Evolutionary conservation across 2,113 vertebrate genomes (phyloP).

Genomic region (Rhea pennata): DNA sequence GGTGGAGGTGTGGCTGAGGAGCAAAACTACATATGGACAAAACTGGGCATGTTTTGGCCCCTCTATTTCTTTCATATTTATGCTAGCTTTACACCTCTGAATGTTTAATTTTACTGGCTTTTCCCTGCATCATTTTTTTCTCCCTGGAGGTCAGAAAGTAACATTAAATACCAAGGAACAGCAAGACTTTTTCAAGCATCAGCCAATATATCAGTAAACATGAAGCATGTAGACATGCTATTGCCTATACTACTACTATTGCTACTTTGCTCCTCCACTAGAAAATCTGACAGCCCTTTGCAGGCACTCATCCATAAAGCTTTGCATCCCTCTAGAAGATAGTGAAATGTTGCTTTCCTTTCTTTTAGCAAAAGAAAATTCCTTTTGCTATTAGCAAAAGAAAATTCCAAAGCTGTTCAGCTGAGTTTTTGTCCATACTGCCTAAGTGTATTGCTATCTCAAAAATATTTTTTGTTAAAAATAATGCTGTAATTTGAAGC

Average conservation of each 20-base stretch:
- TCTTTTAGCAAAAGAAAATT: neutral
- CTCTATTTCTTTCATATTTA: neutral
- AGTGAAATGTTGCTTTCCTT: neutral
- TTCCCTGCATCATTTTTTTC: neutral
- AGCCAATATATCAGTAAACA: neutral
- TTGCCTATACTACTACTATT: neutral
- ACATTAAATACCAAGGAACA: neutral
- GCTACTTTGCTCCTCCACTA: neutral
- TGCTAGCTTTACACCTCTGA: neutral
- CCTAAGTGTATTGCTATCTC: neutral
- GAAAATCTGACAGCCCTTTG: neutral
- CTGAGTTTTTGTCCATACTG: neutral
- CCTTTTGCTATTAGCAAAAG: too few species aligned
- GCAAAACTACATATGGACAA: neutral
- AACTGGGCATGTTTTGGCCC: neutral
- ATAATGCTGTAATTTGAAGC: neutral
- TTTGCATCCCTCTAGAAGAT: neutral
- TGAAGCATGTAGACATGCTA: neutral
- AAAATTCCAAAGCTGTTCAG: neutral
- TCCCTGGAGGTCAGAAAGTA: neutral
- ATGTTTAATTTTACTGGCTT: neutral
- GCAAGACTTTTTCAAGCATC: neutral
- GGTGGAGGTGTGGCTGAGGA: neutral
- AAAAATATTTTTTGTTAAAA: neutral
- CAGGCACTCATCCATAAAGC: neutral